Percentiles rank a stretch among this genome's conserved stretches.
phyloP scores from a whole-genome alignment of 2,888 invertebrate species.

The Orthosia incerta region DNA sequence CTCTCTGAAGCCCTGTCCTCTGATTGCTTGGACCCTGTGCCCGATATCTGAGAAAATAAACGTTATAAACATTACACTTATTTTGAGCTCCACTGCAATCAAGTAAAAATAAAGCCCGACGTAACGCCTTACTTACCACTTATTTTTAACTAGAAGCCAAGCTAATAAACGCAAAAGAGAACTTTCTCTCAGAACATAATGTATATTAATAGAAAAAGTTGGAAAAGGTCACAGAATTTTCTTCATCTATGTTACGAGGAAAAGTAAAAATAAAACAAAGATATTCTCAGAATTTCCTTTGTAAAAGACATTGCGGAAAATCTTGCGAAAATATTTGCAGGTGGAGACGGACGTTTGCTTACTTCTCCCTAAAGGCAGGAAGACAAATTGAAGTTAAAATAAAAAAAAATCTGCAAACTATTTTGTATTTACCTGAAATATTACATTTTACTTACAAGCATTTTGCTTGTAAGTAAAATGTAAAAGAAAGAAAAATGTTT shows the following conservation, averaged over 20 bases:
- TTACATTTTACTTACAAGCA: background rate
- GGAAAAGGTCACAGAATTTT: conserved; percentile 29
- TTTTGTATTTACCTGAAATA: background rate
- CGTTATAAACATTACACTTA: background rate
- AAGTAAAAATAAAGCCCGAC: background rate
- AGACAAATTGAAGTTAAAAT: conserved; percentile 11
- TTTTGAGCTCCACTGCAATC: background rate
- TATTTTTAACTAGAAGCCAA: background rate
- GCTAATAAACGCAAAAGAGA: background rate
- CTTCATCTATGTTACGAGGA: conserved; percentile 6
- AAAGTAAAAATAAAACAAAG: conserved; percentile 36
- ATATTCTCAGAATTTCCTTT: conserved; percentile 34
- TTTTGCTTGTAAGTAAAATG: too few species aligned
- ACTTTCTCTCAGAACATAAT: conserved; percentile 5
- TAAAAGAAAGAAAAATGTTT: too few species aligned
- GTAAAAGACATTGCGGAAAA: conserved; percentile 27
- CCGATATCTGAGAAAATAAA: too few species aligned
- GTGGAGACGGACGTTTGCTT: conserved; percentile 32
- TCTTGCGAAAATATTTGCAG: conserved; percentile 54
- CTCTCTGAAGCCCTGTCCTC: too few species aligned
- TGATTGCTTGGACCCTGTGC: too few species aligned
- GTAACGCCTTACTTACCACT: background rate
- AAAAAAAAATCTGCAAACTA: conserved; percentile 7
- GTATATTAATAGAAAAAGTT: conserved; percentile 39
- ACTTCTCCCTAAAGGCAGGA: conserved; percentile 13